Conservation (phyloP, 2,797 vertebrate species). For the Aphelocoma californica region DNA sequence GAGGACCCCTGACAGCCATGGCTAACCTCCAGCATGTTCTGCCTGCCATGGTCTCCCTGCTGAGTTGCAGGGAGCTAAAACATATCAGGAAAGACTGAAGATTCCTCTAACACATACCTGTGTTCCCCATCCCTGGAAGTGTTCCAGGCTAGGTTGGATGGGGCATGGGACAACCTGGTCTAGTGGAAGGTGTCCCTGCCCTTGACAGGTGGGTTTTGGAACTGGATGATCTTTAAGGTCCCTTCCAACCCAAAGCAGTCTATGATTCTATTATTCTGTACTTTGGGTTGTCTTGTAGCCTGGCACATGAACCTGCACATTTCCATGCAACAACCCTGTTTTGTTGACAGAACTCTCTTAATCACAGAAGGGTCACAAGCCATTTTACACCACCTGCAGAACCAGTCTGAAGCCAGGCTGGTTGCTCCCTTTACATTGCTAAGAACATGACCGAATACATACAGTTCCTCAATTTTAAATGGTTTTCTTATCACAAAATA, state of each 20-base stretch:
- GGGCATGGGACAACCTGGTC: background rate
- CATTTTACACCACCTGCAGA: background rate
- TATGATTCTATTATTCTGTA: background rate
- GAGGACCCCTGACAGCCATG: background rate
- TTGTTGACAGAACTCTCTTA: background rate
- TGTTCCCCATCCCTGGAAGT: background rate
- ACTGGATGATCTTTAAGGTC: background rate
- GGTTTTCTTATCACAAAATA: background rate
- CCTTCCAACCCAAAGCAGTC: background rate
- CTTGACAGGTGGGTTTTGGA: background rate
- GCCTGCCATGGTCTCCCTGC: background rate
- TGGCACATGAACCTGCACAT: background rate
- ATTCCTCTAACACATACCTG: background rate
- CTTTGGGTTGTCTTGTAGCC: background rate
- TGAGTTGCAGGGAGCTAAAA: background rate
- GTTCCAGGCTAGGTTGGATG: background rate
- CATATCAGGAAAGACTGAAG: background rate
- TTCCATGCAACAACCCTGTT: background rate
- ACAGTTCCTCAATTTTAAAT: background rate
- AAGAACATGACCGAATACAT: background rate
- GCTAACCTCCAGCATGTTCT: background rate
- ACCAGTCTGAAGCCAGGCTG: background rate
- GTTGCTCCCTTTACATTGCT: background rate
- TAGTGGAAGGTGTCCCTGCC: background rate
- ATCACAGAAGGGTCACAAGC: background rate